Percentiles rank a stretch among this genome's conserved stretches.
phyloP scores from a whole-genome alignment of 2,113 vertebrate species.

The Pedionomus torquatus region DNA sequence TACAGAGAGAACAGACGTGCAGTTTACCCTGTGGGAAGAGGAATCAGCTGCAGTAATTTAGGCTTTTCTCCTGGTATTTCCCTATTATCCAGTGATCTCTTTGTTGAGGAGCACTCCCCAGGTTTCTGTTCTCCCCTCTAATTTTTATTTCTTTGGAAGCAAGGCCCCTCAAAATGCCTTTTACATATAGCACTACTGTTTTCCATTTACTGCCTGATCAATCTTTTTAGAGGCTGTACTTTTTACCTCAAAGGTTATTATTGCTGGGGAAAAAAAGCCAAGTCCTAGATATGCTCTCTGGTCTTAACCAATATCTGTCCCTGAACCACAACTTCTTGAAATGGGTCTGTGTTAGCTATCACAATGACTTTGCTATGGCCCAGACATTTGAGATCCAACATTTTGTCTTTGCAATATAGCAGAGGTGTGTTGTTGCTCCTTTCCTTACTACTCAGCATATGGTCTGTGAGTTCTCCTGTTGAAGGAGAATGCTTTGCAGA shows the following conservation, averaged over 20 bases:
- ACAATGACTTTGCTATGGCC: not conserved
- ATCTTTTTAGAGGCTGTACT: not conserved
- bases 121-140: not conserved
- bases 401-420: not conserved
- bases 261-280: not conserved
- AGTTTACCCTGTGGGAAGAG: slow-evolving; percentile 16
- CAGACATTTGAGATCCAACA: not conserved
- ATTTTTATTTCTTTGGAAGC: slow-evolving; percentile 16
- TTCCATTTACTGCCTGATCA: slow-evolving; percentile 9
- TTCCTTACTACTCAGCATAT: not conserved
- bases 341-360: not conserved
- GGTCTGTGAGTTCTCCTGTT: not conserved
- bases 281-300: not conserved
- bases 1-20: not conserved
- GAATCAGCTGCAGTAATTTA: not conserved
- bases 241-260: slow-evolving; percentile 11
- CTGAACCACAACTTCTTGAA: not conserved
- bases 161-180: not conserved
- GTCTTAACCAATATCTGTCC: not conserved
- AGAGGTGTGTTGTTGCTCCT: not conserved
- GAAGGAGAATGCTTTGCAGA: not conserved
- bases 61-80: slow-evolving; percentile 21
- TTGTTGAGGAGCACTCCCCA: slow-evolving; percentile 17
- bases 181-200: not conserved
- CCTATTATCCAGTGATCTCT: not conserved